A percentile compares a stretch with the other conserved stretches of the same genome.
phyloP scores from a whole-genome alignment of 2,113 vertebrate genomes.

The Rostratula benghalensis region DNA sequence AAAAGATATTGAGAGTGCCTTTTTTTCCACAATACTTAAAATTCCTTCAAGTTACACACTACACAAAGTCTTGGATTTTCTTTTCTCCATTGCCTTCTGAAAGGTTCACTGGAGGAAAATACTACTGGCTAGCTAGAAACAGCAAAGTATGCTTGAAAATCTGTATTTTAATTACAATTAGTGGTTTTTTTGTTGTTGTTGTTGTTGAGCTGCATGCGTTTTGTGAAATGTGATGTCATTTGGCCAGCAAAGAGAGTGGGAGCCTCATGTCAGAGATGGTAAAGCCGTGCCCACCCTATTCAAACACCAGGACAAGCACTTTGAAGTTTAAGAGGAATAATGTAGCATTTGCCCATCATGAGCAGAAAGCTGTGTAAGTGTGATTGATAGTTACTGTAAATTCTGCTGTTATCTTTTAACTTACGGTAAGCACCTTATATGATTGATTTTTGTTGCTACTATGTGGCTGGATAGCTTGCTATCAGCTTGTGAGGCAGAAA shows the following conservation, averaged over 20 bases:
- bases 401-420: neutral
- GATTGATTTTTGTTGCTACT: constrained; percentile 4
- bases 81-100: neutral
- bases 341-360: neutral
- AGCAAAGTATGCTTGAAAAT: neutral
- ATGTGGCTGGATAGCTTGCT: neutral
- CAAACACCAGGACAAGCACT: neutral
- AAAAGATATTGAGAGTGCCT: neutral
- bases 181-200: neutral
- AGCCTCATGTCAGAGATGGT: neutral
- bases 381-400: neutral
- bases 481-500: neutral
- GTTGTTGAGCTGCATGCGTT: neutral
- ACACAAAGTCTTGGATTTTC: neutral
- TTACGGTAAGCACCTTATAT: neutral
- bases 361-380: neutral
- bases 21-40: neutral
- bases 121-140: neutral
- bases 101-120: neutral
- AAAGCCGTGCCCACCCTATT: neutral
- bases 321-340: neutral
- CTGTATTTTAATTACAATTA: neutral
- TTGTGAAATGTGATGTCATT: neutral
- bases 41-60: neutral
- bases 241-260: neutral